phyloP scores from a whole-genome alignment of 2,113 vertebrate species.

The Cyphomyrus discorhynchus region DNA sequence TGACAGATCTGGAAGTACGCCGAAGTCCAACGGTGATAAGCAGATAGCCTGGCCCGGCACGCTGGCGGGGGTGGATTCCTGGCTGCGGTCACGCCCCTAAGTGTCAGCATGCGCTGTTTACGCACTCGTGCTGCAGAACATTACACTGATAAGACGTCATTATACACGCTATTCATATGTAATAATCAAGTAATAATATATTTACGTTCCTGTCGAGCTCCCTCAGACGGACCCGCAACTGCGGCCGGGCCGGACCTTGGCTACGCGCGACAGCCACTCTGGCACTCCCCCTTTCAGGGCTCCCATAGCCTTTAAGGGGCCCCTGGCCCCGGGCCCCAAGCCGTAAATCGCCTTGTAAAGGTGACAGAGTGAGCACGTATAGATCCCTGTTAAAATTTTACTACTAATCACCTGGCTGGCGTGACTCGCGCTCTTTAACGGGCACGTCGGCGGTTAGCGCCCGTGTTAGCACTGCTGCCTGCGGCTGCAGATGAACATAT shows the following conservation, averaged over 20 bases:
- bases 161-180: not conserved
- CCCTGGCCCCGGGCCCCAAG: constrained; percentile 64
- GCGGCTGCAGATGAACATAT: constrained; percentile 67
- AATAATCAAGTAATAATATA: not conserved
- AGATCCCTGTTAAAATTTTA: constrained; percentile 86
- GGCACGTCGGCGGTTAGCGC: constrained; percentile 21
- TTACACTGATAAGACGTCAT: constrained; percentile 15
- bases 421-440: constrained; percentile 51
- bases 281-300: not conserved
- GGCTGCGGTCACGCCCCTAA: not conserved
- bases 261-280: not conserved
- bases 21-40: not conserved
- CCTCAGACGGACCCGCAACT: not conserved
- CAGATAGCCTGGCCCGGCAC: not conserved
- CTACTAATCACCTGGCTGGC: constrained; percentile 85
- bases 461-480: constrained; percentile 14
- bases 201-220: not conserved
- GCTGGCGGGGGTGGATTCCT: not conserved
- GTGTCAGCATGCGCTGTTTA: not conserved
- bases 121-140: constrained; percentile 6
- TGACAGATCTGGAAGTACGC: not conserved
- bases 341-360: constrained; percentile 82
- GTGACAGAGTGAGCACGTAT: constrained; percentile 80
- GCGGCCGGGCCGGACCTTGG: not conserved
- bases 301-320: not conserved